Evolutionary conservation across 2,797 vertebrate species (phyloP), one percentile per base, ranked within the genome.

Genomic region (Rhynchonycteris naso): DNA sequence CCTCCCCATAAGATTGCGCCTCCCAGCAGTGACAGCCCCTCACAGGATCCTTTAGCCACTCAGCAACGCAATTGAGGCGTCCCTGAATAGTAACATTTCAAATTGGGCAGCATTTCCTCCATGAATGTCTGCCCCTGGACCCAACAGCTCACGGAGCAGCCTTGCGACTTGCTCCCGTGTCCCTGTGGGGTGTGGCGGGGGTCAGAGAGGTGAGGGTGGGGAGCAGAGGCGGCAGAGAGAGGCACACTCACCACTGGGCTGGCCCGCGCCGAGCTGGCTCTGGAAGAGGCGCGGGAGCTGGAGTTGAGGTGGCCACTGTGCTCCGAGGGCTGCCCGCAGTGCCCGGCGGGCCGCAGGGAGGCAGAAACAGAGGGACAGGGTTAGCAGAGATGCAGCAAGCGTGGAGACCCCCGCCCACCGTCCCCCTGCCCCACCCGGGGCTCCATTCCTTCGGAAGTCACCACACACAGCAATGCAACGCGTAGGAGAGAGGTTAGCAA

Each of bases 211-310:
- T 0, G 21, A 5, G 38, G 38, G 24, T 21, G 71, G 38, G 54
- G 2, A 4, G 54, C 16, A 4, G 21, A 26, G 66, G 18, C 16
- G 9, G 35, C 35, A 5, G 80, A 47, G 19, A 14, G 18, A 91
- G 91, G 96, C 12, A 38, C 96, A 98, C 99, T 99, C 99, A 99
- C 99, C 99, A 99, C 99, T 22, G 99, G 99, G 97, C 99, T 99
- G 95, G 99, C 99, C n/a, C 99, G 99, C 81, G 99, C 99, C 33
- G 99, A 99, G 97, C 99, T 99, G 97, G 99, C 99, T 98, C 99
- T 99, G 97, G 99, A 99, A 2, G 99, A 99, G 4, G 99, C 98
- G 14, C 99, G 98, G 82, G 99, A 99, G 97, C 99, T 96, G 5
- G 99, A 99, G 65, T 98, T 99, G 95, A 99, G 98, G 98, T 99